Evolutionary conservation across 2,797 vertebrate species (phyloP).

Genomic region (Sciurus vulgaris): DNA sequence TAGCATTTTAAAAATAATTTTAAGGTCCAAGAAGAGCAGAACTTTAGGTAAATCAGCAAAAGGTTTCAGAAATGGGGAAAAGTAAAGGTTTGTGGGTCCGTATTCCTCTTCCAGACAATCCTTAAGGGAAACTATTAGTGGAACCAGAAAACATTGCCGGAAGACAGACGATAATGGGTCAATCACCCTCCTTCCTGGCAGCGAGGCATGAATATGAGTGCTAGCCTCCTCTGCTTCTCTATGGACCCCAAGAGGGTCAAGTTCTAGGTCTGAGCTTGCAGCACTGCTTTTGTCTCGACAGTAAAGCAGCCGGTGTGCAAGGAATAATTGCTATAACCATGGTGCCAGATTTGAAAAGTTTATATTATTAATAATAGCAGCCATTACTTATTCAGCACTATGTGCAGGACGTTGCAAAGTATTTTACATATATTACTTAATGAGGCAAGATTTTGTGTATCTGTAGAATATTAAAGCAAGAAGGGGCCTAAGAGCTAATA

Average conservation of each 20-base stretch:
- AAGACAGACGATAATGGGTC: not conserved
- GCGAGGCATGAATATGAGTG: not conserved
- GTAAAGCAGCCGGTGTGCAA: not conserved
- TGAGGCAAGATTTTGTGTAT: not conserved
- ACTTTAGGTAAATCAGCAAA: constrained; percentile 26
- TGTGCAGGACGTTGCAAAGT: not conserved
- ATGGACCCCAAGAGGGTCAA: fast-evolving
- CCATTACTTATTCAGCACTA: not conserved
- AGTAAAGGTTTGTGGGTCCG: not conserved
- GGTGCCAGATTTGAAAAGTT: not conserved
- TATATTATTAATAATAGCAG: not conserved
- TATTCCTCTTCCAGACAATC: not conserved
- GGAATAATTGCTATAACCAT: not conserved
- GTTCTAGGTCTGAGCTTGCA: not conserved
- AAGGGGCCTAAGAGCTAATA: not conserved
- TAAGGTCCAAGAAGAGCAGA: not conserved
- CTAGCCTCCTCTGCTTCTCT: not conserved
- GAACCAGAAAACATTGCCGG: not conserved
- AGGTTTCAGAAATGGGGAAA: not conserved
- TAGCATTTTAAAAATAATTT: not conserved
- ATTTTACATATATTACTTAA: not conserved
- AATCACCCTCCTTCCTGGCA: not conserved
- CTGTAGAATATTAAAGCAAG: not conserved
- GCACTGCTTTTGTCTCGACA: not conserved
- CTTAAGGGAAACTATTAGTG: not conserved